Evolutionary conservation across 1,140 invertebrate genomes (phyloP).

Genomic region (Tenebrio molitor): DNA sequence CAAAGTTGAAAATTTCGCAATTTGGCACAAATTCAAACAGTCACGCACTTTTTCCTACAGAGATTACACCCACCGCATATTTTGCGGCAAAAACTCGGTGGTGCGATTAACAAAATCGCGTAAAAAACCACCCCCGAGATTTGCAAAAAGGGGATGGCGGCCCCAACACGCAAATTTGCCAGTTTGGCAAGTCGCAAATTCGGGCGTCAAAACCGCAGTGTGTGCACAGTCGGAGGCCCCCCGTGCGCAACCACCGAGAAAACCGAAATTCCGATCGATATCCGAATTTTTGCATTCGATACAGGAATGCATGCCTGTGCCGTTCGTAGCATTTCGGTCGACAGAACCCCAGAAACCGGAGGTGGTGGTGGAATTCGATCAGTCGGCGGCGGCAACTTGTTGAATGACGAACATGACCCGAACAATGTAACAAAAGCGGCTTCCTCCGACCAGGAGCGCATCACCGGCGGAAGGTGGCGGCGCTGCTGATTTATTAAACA

Average conservation of each 20-base stretch:
- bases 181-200: too few relatives aligned
- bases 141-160: too few relatives aligned
- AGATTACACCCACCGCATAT: too few relatives aligned
- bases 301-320: slow-evolving; percentile 27
- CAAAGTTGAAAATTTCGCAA: neutral
- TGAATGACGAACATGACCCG: slow-evolving; percentile 14
- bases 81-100: too few relatives aligned
- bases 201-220: too few relatives aligned
- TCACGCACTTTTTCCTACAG: too few relatives aligned
- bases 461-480: neutral
- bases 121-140: too few relatives aligned
- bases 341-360: slow-evolving; percentile 7
- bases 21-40: too few relatives aligned
- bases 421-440: slow-evolving; percentile 20
- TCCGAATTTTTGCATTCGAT: slow-evolving; percentile 11
- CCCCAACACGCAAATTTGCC: too few relatives aligned
- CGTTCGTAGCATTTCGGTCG: slow-evolving; percentile 25
- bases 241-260: too few relatives aligned
- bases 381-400: slow-evolving; percentile 2
- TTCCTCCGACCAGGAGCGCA: slow-evolving; percentile 8
- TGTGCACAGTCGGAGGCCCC: too few relatives aligned
- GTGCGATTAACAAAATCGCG: too few relatives aligned
- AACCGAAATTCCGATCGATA: slow-evolving; percentile 8
- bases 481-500: neutral
- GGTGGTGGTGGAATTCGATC: slow-evolving; percentile 1